Evolutionary conservation across 64 coral and sea anemone species (phyloP).

Genomic region (Cladopsammia gracilis): DNA sequence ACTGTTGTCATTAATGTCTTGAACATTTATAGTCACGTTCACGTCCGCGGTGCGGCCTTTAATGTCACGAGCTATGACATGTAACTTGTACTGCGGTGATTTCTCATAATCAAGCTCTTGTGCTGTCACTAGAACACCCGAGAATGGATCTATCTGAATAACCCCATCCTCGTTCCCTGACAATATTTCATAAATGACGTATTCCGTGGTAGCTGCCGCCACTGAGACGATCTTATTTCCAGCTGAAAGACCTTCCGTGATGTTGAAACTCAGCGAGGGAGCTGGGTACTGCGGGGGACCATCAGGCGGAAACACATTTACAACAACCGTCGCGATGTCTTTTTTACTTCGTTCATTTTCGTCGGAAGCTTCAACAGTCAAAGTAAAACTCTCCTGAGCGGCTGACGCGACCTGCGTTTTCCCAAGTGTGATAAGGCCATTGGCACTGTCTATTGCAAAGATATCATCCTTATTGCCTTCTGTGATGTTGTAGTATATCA

Average conservation of each 20-base stretch:
- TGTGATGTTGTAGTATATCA: conserved; percentile 25
- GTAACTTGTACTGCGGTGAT: background rate
- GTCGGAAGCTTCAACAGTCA: conserved; percentile 43
- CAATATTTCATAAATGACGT: conserved; percentile 46
- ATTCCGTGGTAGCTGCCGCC: conserved; percentile 18
- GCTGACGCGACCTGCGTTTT: conserved; percentile 45
- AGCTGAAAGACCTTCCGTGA: conserved; percentile 47
- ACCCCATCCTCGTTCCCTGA: conserved; percentile 58
- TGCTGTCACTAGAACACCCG: conserved; percentile 35
- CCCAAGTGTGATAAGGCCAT: conserved; percentile 28
- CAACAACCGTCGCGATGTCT: conserved; percentile 25
- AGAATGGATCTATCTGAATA: conserved; percentile 58
- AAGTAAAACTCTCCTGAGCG: background rate
- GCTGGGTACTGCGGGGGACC: conserved; percentile 45
- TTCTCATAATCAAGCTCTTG: conserved; percentile 49
- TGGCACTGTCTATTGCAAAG: conserved; percentile 42
- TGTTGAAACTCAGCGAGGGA: conserved; percentile 40
- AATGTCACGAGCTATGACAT: conserved; percentile 16
- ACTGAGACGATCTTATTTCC: conserved; percentile 28
- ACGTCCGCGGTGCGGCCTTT: conserved; percentile 44
- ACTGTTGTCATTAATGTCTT: conserved; percentile 55
- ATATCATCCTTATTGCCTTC: conserved; percentile 42
- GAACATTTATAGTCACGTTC: conserved; percentile 40
- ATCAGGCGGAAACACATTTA: conserved; percentile 44
- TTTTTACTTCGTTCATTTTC: background rate